Evolutionary conservation across 2,888 invertebrate genomes (phyloP).

Genomic region (Volucella zonaria): DNA sequence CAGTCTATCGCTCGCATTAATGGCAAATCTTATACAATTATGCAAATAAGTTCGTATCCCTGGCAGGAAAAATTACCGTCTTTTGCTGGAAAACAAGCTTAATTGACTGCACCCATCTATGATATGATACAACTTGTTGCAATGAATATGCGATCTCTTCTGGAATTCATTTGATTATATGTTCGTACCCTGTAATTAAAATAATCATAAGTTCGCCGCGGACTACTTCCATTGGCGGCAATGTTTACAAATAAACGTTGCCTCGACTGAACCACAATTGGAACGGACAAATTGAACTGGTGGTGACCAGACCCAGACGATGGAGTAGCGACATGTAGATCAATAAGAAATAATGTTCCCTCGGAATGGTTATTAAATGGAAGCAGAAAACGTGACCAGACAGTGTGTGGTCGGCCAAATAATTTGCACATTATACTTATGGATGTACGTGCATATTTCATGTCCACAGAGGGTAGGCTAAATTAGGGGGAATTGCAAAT

Average conservation of each 20-base stretch:
- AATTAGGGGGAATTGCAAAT: too few relatives aligned
- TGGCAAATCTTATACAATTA: too few relatives aligned
- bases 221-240: constrained; percentile 40
- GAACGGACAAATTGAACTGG: constrained; percentile 19
- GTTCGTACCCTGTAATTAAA: constrained; percentile 57
- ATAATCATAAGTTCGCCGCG: constrained; percentile 54
- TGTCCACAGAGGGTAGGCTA: too few relatives aligned
- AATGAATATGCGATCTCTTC: neutral
- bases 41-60: too few relatives aligned
- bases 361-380: neutral
- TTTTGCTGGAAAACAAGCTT: neutral
- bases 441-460: too few relatives aligned
- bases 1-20: too few relatives aligned
- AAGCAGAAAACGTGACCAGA: neutral
- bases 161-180: constrained; percentile 45
- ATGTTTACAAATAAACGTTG: constrained; percentile 59
- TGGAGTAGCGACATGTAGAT: constrained; percentile 37
- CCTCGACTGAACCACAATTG: constrained; percentile 43
- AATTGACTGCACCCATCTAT: neutral
- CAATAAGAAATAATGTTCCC: constrained; percentile 28
- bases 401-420: constrained; percentile 2
- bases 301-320: constrained; percentile 9
- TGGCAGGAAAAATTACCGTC: too few relatives aligned
- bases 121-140: too few relatives aligned
- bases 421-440: too few relatives aligned